Percentiles rank a stretch among this genome's conserved stretches.
These are phyloP conservation scores for Pluvianellus socialis DNA, from an alignment of 2,113 vertebrate species.

Conservation along the genomic window DNA sequence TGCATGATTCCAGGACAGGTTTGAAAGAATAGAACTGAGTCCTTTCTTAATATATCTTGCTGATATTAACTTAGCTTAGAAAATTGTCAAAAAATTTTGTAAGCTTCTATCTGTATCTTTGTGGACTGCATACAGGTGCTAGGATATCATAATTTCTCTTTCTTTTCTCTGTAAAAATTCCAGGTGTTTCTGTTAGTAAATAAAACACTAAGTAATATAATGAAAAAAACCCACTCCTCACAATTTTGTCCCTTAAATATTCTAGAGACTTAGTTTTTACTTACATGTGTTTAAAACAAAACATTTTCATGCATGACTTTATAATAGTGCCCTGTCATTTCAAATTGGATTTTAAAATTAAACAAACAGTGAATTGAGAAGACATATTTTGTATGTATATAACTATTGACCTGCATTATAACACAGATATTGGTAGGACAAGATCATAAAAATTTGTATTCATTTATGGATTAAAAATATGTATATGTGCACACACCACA, in stretches of 20 bases:
- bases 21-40: not conserved
- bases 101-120: not conserved
- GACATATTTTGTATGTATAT: not conserved
- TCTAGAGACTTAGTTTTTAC: not conserved
- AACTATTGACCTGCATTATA: not conserved
- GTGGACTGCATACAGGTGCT: not conserved
- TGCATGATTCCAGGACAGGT: not conserved
- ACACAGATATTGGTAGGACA: not conserved
- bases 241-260: not conserved
- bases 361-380: not conserved
- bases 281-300: not conserved
- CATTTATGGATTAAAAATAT: not conserved
- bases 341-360: constrained; percentile 17
- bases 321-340: not conserved
- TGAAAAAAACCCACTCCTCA: not conserved
- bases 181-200: not conserved
- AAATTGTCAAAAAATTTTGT: not conserved
- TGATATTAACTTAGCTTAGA: not conserved
- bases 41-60: not conserved
- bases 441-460: not conserved
- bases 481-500: not conserved
- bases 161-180: not conserved
- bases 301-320: not conserved
- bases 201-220: not conserved
- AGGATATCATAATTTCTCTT: not conserved